Evolutionary conservation across 2,113 vertebrate species (phyloP), one percentile per base, ranked within the genome.

Genomic region (Galemys pyrenaicus): DNA sequence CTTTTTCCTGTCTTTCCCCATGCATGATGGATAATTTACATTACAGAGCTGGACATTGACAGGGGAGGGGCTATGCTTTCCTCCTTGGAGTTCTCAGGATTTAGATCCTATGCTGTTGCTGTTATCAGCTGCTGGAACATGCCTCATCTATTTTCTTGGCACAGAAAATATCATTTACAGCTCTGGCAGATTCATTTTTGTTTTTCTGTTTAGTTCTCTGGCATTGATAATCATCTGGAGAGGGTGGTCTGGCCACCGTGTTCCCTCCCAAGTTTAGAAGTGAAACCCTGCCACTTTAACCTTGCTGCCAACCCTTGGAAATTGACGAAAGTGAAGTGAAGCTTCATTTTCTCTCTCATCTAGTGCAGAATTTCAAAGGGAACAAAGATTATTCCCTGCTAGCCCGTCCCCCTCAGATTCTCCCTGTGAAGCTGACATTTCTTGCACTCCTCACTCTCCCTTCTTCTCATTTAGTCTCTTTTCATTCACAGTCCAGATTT

Each of bases 141-240:
- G 46, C 0, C 2, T 39, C 44, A 70, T 71, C 16, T 79, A 32
- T 60, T 60, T 75, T n/a, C 35, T 35, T 74, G 64, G 35, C 64
- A 83, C 4, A 49, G 6, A 84, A 79, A 78, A 32, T 49, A 62
- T 19, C 41, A 82, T 58, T 70, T n/a, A 46, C 11, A 74, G 5
- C 8, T 67, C 46, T 65, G 46, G 86, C 19, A 90, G 85, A 30
- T 35, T 79, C 64, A 83, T 5, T 78, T 91, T 62, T 49, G 19
- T 78, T 60, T 95, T 58, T 86, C n/a, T 82, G 8, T 58, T 95
- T 78, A 71, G 26, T 9, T 90, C 5, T 60, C 64, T 92, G 56
- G 11, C 75, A 86, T 35, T 3, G 22, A 19, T 65, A 19, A 62
- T 64, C 19, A 22, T 70, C 56, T 35, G 46, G 30, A 86, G 58